Percentiles rank a stretch among this genome's conserved stretches.
phyloP scores from a whole-genome alignment of 2,888 invertebrate genomes.

The Bibio marci region DNA sequence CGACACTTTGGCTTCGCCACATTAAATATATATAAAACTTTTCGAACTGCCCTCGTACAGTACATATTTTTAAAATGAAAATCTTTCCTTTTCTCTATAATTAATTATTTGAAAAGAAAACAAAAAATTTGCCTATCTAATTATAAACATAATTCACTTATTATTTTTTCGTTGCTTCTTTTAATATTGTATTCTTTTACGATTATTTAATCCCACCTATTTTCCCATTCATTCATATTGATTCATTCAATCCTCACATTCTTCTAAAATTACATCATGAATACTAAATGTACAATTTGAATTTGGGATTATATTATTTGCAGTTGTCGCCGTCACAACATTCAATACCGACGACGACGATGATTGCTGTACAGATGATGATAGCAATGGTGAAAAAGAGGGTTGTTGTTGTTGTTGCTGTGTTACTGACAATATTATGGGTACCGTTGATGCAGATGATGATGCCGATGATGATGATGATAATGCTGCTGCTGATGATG shows the following conservation, averaged over 20 bases:
- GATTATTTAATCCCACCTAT: too few species aligned
- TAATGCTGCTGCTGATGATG: not conserved
- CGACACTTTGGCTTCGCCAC: too few species aligned
- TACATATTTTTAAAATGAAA: too few species aligned
- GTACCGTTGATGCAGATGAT: not conserved
- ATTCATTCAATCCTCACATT: constrained; percentile 12
- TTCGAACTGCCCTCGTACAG: too few species aligned
- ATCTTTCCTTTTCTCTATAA: too few species aligned
- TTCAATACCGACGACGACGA: not conserved
- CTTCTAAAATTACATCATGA: constrained; percentile 18
- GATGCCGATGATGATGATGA: not conserved
- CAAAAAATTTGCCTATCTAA: too few species aligned
- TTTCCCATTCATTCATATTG: too few species aligned
- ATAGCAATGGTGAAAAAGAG: constrained; percentile 5
- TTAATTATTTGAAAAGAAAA: too few species aligned
- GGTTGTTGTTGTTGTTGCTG: not conserved
- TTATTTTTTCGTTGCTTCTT: too few species aligned
- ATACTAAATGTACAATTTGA: constrained; percentile 6
- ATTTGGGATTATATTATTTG: constrained; percentile 7
- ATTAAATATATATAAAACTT: too few species aligned
- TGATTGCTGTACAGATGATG: constrained; percentile 5
- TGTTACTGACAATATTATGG: not conserved
- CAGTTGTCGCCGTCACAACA: not conserved
- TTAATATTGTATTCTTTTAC: too few species aligned
- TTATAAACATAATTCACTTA: too few species aligned